A percentile compares a stretch with the other conserved stretches of the same genome.
Evolutionary conservation across 30 jellyfish, hydroid and myxozoan species (phyloP).

Genomic region (Nemopilema nomurai): DNA sequence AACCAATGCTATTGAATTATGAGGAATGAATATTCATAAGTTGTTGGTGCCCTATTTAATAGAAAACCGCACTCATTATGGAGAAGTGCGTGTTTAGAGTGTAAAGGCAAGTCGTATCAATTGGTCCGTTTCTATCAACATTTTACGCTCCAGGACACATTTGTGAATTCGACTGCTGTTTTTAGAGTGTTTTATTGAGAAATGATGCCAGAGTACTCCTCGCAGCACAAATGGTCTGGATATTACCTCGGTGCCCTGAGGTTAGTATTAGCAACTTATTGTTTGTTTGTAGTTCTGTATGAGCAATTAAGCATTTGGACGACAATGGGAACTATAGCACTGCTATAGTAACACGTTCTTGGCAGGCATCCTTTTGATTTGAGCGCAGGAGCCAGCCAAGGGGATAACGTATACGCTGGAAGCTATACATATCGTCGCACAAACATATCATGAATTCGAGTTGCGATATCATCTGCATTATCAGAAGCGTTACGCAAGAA

Average conservation of each 20-base stretch:
- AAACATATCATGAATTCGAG: too few species aligned
- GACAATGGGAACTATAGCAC: conserved; percentile 80
- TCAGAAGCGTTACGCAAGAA: too few species aligned
- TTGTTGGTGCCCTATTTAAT: conserved; percentile 79
- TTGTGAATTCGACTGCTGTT: conserved; percentile 7
- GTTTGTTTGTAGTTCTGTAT: conserved; percentile 17
- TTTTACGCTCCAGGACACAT: conserved; percentile 40
- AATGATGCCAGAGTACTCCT: conserved; percentile 85
- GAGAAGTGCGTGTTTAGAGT: conserved; percentile 62
- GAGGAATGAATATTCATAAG: conserved; percentile 68
- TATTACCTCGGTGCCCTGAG: conserved; percentile 68
- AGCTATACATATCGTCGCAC: not conserved
- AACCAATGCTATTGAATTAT: conserved; percentile 66
- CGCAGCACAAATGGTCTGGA: conserved; percentile 87
- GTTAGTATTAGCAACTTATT: conserved; percentile 38
- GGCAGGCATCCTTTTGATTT: conserved; percentile 11
- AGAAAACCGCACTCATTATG: conserved; percentile 73
- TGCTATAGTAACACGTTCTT: conserved; percentile 67
- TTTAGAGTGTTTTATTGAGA: conserved; percentile 23
- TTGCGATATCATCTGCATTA: too few species aligned
- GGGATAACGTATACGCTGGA: not conserved
- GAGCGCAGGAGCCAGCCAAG: not conserved
- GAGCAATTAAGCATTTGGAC: conserved; percentile 16
- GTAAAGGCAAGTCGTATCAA: conserved; percentile 36
- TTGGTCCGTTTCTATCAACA: conserved; percentile 44